Base-by-base conservation (phyloP, 2,113 vertebrate genomes). In the Rallus limicola region DNA sequence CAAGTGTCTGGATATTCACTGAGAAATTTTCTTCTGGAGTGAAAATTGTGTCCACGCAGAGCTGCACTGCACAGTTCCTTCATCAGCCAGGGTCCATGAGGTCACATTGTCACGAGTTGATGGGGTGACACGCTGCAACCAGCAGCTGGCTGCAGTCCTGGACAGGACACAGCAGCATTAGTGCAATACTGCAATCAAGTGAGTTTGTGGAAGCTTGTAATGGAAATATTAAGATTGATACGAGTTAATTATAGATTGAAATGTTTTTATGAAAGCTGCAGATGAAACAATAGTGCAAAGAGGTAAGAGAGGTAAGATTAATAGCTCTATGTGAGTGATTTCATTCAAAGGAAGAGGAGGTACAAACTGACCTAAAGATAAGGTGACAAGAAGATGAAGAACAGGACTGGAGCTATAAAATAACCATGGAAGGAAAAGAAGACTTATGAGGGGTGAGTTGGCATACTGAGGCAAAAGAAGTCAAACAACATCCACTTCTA, bases 321-420 rank as follows among this genome's bases (percentile, higher is more conserved):
- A 90, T 88, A 83, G 75, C 10, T 53, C 23, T 56, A 0, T 46
- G 44, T 48, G 24, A 56, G 9, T 83, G 55, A 91, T 88, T 90
- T 74, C 55, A 72, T 86, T 80, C 72, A 86, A 83, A 96, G 72
- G 40, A 93, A 92, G 68, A 83, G 56, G 44, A 91, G 50, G 76
- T 88, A 77, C 40, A 90, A 76, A 65, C 34, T 90, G 68, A 93
- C 55, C 76, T 76, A 80, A 58, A 92, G 76, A 80, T 90, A 91
- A 86, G 59, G 76, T 74, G 81, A 80, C 53, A 88, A 80, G 62
- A 93, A 48, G 44, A 58, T 53, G 44, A 88, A 90, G 89, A 90
- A 48, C 76, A 88, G 44, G 24, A 77, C 34, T 77, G 24, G 29
- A 80, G 33, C 44, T 56, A 55, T 92, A 90, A 90, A 94, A 71